Evolutionary conservation across 2,888 invertebrate genomes (phyloP).

Genomic region (Amblyteles armatorius): DNA sequence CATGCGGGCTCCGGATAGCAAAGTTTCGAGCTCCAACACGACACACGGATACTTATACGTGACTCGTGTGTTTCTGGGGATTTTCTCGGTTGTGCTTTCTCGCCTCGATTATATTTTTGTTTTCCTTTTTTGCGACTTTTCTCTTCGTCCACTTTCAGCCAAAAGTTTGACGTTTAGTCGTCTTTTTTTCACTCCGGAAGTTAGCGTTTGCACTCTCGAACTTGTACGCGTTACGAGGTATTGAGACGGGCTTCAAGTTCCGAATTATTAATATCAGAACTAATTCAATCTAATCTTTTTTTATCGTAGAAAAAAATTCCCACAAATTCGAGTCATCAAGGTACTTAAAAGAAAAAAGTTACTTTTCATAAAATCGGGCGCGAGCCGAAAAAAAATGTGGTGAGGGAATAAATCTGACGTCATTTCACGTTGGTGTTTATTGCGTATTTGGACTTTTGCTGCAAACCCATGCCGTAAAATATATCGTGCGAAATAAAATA

Average conservation of each 20-base stretch:
- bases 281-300: background rate
- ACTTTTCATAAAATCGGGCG: background rate
- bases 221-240: background rate
- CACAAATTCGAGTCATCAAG: background rate
- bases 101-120: slow-evolving; percentile 16
- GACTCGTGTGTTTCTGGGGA: slow-evolving; percentile 68
- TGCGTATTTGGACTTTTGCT: too few species aligned
- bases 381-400: background rate
- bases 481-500: too few species aligned
- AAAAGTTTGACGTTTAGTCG: background rate
- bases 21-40: slow-evolving; percentile 65
- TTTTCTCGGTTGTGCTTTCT: slow-evolving; percentile 61
- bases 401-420: background rate
- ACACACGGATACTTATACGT: background rate
- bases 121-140: background rate
- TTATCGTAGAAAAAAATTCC: background rate
- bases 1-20: slow-evolving; percentile 26
- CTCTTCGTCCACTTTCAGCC: background rate
- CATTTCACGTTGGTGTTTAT: too few species aligned
- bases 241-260: background rate
- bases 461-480: too few species aligned
- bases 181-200: slow-evolving; percentile 38
- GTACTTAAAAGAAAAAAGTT: background rate
- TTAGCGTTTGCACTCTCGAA: slow-evolving; percentile 65
- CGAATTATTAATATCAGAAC: background rate